These are phyloP conservation scores for Lycopodina hypogea DNA, from an alignment of 37 sponge, comb jelly and placozoan species.

Conservation along the genomic window DNA sequence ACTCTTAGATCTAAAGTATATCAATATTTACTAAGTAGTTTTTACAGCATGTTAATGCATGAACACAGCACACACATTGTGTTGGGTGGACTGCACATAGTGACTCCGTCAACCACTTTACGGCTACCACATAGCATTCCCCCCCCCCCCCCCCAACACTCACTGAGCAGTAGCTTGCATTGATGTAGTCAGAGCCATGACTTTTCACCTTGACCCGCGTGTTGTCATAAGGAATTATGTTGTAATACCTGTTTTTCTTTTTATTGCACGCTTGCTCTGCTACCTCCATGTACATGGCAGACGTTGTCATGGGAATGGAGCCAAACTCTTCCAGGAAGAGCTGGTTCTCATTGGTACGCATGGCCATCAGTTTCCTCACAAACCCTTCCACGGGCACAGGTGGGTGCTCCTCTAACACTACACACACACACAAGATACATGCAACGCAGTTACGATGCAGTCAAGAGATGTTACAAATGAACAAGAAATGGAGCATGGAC, in stretches of 20 bases:
- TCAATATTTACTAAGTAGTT: too few species aligned
- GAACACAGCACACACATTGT: too few species aligned
- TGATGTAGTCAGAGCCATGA: conserved; percentile 82
- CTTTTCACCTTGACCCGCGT: conserved; percentile 64
- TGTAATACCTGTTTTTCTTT: conserved; percentile 79
- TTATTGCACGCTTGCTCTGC: conserved; percentile 28
- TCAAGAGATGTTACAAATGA: not conserved
- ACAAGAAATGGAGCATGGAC: not conserved
- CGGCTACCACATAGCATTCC: too few species aligned
- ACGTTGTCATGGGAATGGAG: conserved; percentile 32
- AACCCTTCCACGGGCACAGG: conserved; percentile 54
- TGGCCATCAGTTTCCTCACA: conserved; percentile 39
- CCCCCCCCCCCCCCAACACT: too few species aligned
- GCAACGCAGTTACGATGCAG: too few species aligned
- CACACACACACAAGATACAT: not conserved
- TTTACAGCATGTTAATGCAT: too few species aligned
- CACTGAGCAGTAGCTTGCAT: conserved; percentile 79
- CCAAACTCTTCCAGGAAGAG: conserved; percentile 86
- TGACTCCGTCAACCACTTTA: too few species aligned
- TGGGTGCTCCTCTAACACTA: conserved; percentile 64
- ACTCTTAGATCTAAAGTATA: too few species aligned
- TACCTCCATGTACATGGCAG: conserved; percentile 17
- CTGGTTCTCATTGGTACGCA: conserved; percentile 74
- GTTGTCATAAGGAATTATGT: conserved; percentile 80
- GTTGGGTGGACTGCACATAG: too few species aligned